Evolutionary conservation across 2,888 invertebrate genomes (phyloP), one percentile per base, ranked within the genome.

Genomic region (Argyresthia albistria): DNA sequence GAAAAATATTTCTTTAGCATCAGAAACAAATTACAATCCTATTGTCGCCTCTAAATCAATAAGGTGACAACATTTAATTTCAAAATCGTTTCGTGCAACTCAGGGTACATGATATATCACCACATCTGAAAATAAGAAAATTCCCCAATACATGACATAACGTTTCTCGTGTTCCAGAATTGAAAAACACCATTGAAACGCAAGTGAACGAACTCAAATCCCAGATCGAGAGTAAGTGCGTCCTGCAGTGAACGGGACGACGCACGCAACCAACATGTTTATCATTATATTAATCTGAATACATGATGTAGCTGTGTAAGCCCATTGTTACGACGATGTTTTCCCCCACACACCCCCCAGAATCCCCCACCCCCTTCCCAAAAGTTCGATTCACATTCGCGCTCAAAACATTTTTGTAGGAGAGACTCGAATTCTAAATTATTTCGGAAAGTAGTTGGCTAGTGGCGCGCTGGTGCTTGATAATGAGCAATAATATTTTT

Each of bases 111-210:
- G n/a, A n/a, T n/a, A n/a, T n/a, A n/a, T n/a, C n/a, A n/a, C n/a
- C n/a, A n/a, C n/a, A n/a, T n/a, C n/a, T n/a, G n/a, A n/a, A n/a
- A n/a, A n/a, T n/a, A n/a, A n/a, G n/a, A n/a, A n/a, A n/a, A n/a
- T n/a, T n/a, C n/a, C n/a, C n/a, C n/a, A n/a, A n/a, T n/a, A n/a
- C n/a, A n/a, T n/a, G n/a, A n/a, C n/a, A n/a, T 46, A 2, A 16
- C n/a, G 43, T 43, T 10, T 11, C 1, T 43, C 4, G 12, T 12
- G 14, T 94, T 95, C 67, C 95, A 97, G 97, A 97, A 90, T 89
- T 97, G 92, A 97, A 97, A 93, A 97, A 97, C 90, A 95, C 96
- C 89, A 93, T 97, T 91, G 97, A 97, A 90, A 94, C 96, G 86
- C 97, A 97, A 92, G 96, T 97, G 90, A 97, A 94, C 88, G 97